phyloP scores from a whole-genome alignment of 2,888 invertebrate species.

The Drosophila mimica region DNA sequence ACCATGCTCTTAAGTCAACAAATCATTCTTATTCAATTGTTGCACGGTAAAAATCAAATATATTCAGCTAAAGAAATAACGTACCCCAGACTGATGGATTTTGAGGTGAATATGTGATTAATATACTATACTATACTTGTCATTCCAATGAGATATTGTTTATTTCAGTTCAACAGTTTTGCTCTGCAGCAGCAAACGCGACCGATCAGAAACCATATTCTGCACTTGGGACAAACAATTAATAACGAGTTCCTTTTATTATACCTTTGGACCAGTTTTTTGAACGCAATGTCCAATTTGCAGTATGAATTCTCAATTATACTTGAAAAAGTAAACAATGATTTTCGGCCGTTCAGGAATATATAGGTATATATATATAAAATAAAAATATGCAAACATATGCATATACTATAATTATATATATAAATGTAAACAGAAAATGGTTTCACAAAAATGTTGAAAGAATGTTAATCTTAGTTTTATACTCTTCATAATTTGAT shows the following conservation, averaged over 20 bases:
- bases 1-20: background rate
- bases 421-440: too few species aligned
- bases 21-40: background rate
- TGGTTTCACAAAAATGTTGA: too few species aligned
- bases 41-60: background rate
- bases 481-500: too few species aligned
- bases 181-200: conserved; percentile 1
- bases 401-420: too few species aligned
- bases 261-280: conserved; percentile 4
- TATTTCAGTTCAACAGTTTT: conserved; percentile 8
- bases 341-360: too few species aligned
- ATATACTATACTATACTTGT: too few species aligned
- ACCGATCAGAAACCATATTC: conserved; percentile 22
- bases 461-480: too few species aligned
- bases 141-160: background rate
- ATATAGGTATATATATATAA: too few species aligned
- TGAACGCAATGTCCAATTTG: conserved; percentile 18
- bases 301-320: background rate
- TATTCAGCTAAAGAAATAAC: too few species aligned
- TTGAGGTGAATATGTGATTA: background rate
- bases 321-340: background rate
- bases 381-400: too few species aligned
- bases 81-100: background rate
- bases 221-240: conserved; percentile 16
- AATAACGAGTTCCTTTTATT: conserved; percentile 6